phyloP scores from a whole-genome alignment of 2,797 vertebrate species.

The Oophaga sylvatica region DNA sequence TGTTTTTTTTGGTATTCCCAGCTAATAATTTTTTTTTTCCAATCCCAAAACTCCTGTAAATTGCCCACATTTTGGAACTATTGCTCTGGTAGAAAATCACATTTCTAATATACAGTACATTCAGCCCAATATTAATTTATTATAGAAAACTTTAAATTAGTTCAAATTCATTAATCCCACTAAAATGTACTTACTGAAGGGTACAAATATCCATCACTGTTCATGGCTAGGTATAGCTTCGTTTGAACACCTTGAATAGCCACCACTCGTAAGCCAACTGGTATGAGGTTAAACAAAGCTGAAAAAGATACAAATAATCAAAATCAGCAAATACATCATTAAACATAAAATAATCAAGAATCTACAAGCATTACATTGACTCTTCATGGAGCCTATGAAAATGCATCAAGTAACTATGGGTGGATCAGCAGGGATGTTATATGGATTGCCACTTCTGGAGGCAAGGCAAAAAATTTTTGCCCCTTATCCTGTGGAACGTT shows the following conservation, averaged over 20 bases:
- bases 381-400: neutral
- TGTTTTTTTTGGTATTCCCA: too few relatives aligned
- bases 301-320: conserved; percentile 65
- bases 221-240: conserved; percentile 98
- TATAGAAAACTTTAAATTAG: neutral
- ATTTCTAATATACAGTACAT: neutral
- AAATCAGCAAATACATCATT: neutral
- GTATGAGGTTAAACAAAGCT: conserved; percentile 99
- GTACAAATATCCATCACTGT: conserved; percentile 97
- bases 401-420: conserved; percentile 8
- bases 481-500: too few relatives aligned
- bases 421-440: neutral
- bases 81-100: neutral
- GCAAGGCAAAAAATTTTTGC: too few relatives aligned
- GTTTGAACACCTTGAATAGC: conserved; percentile 99
- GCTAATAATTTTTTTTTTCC: too few relatives aligned
- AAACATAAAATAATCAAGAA: neutral
- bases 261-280: conserved; percentile 98
- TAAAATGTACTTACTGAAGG: conserved; percentile 89
- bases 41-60: neutral
- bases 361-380: neutral
- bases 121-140: neutral
- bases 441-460: too few relatives aligned
- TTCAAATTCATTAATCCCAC: neutral
- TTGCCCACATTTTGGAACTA: neutral